Conservation (phyloP, 2,113 vertebrate species). For the Microtus ochrogaster region DNA sequence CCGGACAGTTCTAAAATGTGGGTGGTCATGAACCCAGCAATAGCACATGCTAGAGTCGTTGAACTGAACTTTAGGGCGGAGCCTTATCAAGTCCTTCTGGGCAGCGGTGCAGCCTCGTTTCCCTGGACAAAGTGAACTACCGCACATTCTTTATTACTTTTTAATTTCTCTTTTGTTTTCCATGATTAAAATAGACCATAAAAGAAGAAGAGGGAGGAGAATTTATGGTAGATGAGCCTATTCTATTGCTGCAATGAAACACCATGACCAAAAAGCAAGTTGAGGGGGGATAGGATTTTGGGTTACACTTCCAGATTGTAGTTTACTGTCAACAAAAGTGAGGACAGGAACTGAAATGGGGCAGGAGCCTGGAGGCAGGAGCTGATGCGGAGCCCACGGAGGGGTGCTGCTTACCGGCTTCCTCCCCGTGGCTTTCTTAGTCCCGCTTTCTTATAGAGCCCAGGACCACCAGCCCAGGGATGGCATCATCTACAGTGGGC, state of each 20-base stretch:
- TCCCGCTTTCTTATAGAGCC: background rate
- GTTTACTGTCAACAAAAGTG: background rate
- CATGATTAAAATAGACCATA: background rate
- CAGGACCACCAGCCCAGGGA: background rate
- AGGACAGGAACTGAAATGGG: background rate
- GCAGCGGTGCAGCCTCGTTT: background rate
- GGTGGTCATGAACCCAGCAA: background rate
- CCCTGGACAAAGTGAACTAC: background rate
- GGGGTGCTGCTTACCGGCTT: background rate
- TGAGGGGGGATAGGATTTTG: background rate
- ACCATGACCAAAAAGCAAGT: background rate
- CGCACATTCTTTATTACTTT: background rate
- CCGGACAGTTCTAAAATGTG: background rate
- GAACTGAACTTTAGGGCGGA: background rate
- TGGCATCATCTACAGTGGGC: background rate
- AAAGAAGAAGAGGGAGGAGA: background rate
- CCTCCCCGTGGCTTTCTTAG: background rate
- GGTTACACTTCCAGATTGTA: background rate
- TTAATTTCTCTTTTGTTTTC: conserved; percentile 25
- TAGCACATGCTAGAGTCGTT: too few species aligned
- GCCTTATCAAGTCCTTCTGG: background rate
- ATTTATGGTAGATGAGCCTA: background rate
- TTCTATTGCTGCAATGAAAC: background rate
- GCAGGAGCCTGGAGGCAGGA: background rate
- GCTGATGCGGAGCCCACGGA: background rate